Base-by-base conservation (phyloP, 2,797 vertebrate species). In the Thalassophryne amazonica region DNA sequence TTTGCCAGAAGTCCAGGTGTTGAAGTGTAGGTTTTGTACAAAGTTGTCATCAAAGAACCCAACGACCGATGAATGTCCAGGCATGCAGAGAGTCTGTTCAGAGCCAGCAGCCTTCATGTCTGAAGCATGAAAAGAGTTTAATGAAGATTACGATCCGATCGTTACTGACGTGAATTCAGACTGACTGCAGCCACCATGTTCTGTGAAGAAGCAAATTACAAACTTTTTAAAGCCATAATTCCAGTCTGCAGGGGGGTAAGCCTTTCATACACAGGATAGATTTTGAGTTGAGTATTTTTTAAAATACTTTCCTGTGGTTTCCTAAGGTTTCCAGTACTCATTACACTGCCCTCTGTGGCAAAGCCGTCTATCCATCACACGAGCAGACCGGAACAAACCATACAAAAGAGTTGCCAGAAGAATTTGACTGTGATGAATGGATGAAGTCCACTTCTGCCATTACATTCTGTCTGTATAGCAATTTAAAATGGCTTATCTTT, bases 261-360 rank as follows among this genome's bases (percentile, higher is more conserved):
- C 10, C 27, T 25, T 28, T 57, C 7, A 23, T 9, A 4, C 18
- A 32, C n/a, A 32, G 1, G 13, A 60, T 23, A 50, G 24, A 37
- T 33, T 39, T 46, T 34, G 31, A 42, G 18, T 28, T 16, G 3
- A 21, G 21, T 43, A 31, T 34, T 17, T 11, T 16, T 39, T 38
- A 6, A 49, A 48, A 33, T 22, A 27, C 40, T 19, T 35, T 17
- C 16, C 52, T 55, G 63, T 43, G 55, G 63, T 54, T 14, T 13
- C 23, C 39, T 34, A 2, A 33, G 21, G 18, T 34, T 48, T 49
- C 33, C 38, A 56, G 18, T 24, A 21, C 23, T 51, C 20, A 32
- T 60, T 35, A 29, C 32, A 16, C 28, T 1, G 10, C 27, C 22
- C 18, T 38, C 27, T 62, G 49, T 46, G 41, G 34, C 20, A 10